Evolutionary conservation across 2,113 vertebrate species (phyloP), one percentile per base, ranked within the genome.

Genomic region (Anseranas semipalmata): DNA sequence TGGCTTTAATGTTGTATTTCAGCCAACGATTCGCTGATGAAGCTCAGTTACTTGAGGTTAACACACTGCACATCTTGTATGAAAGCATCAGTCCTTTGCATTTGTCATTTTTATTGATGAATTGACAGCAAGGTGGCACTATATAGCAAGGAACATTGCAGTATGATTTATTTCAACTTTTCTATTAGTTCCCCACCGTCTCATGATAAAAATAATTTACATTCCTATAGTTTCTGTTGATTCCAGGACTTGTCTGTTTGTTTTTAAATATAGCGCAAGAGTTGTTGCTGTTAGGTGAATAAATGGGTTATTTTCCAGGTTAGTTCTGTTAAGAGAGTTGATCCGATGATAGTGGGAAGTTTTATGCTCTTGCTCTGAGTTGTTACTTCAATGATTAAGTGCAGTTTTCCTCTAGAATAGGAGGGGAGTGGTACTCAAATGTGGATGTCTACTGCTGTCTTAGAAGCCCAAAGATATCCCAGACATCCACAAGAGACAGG

Each of bases 111-210:
- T 45, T 77, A 4, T 10, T 48, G 92, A 89, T 83, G 85, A 70
- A 32, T n/a, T 95, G 87, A 83, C 96, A 97, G 96, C 95, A 96
- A 96, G 96, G 96, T 96, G 97, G 96, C 97, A 96, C 96, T 96
- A 12, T 81, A 80, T 3, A 87, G 89, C 96, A 90, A 92, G 95
- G 84, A 96, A 94, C 96, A 11, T 18, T 17, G 0, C 28, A 1
- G 33, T 1, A 2, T 56, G 53, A 84, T 74, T 53, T 3, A 85
- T 72, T 85, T 87, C 80, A 59, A 7, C 58, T 81, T 52, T 37
- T 33, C 88, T 2, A 2, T 43, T 52, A 70, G 39, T 39, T 55
- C 15, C 14, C 7, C 19, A 1, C 19, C 19, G 28, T 35, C 27
- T 53, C 1, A 0, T 67, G 70, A 45, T 82, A 50, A 65, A 62